phyloP scores from a whole-genome alignment of 2,797 vertebrate species.

The Nasua narica region DNA sequence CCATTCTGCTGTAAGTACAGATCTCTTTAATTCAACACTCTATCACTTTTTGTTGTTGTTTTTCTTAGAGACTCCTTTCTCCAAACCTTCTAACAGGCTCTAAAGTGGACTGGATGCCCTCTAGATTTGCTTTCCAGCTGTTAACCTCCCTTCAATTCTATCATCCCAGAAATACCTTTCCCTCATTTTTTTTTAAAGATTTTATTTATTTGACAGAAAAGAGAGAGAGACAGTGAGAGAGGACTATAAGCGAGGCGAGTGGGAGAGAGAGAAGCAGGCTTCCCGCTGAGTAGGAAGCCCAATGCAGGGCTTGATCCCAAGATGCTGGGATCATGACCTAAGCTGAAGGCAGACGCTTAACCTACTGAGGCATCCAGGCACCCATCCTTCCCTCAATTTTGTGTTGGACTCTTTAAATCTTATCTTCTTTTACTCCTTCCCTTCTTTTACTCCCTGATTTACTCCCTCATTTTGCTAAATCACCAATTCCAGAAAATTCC shows the following conservation, averaged over 20 bases:
- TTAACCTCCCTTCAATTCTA: not conserved
- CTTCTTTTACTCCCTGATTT: no score
- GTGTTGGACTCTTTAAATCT: not conserved
- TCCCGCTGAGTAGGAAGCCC: no score
- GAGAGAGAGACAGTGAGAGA: no score
- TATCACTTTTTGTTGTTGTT: not conserved
- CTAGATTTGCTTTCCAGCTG: not conserved
- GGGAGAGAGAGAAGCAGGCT: no score
- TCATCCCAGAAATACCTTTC: not conserved
- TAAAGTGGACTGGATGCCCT: not conserved
- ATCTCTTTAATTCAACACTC: not conserved
- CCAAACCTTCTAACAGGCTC: not conserved
- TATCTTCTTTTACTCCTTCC: not conserved
- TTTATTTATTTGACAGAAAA: no score
- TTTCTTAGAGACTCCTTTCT: not conserved
- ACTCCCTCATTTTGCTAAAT: not conserved
- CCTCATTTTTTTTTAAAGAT: not conserved
- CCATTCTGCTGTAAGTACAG: not conserved
- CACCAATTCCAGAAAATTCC: not conserved
- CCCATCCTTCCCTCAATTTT: not conserved
- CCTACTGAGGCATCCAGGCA: no score
- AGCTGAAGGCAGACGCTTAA: no score
- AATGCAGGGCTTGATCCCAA: no score
- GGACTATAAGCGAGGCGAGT: no score
- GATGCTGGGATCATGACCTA: no score